Percentiles rank a stretch among this genome's conserved stretches.
Conservation (phyloP, 1,140 invertebrate genomes). For the Pogonomyrmex barbatus region DNA sequence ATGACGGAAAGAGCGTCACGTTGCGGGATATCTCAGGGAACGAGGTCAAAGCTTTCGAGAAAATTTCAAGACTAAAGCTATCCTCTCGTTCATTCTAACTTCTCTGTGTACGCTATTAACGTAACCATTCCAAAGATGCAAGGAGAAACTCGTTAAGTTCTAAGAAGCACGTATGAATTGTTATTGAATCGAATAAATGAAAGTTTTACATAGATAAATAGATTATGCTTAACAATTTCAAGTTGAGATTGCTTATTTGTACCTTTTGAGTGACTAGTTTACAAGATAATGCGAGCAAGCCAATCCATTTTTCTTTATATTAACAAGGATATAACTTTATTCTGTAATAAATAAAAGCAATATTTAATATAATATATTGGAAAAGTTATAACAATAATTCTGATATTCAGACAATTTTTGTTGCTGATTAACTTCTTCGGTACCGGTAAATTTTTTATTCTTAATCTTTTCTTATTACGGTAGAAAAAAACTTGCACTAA, state of each 20-base stretch:
- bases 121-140: background rate
- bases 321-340: background rate
- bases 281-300: background rate
- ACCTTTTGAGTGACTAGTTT: background rate
- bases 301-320: background rate
- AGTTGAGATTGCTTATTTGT: background rate
- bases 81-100: constrained; percentile 26
- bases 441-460: background rate
- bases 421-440: background rate
- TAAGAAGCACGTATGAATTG: background rate
- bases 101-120: constrained; percentile 19
- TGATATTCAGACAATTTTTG: background rate
- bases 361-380: background rate
- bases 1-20: constrained; percentile 42
- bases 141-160: constrained; percentile 22
- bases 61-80: constrained; percentile 53
- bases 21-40: constrained; percentile 45
- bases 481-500: background rate
- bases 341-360: background rate
- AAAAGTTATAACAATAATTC: background rate
- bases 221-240: background rate
- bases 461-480: background rate
- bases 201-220: background rate
- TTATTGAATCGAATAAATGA: constrained; percentile 3
- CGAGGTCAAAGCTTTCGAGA: constrained; percentile 45